A percentile compares a stretch with the other conserved stretches of the same genome.
These are phyloP conservation scores for Tromatobia lineatoria DNA, from an alignment of 2,888 invertebrate genomes.

Conservation along the genomic window DNA sequence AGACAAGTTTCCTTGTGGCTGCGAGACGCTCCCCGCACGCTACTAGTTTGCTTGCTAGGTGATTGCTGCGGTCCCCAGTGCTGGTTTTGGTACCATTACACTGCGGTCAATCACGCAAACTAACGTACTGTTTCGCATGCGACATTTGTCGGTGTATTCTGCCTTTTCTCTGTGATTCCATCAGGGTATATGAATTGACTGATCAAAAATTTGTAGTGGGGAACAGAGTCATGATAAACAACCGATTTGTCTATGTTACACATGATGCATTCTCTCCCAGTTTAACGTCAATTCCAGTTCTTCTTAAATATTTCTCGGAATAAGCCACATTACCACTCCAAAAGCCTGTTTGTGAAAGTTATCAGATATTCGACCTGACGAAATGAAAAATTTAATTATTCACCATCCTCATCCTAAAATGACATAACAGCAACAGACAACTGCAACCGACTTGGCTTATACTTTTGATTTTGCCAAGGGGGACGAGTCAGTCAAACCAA, in stretches of 20 bases:
- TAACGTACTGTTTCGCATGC: slow-evolving; percentile 19
- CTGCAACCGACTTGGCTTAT: no score
- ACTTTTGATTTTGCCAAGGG: no score
- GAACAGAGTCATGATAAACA: neutral
- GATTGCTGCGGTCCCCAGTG: slow-evolving; percentile 16
- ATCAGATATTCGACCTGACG: no score
- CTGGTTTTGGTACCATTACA: slow-evolving; percentile 64
- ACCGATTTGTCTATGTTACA: no score
- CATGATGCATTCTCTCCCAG: no score
- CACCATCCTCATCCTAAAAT: no score
- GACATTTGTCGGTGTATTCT: slow-evolving; percentile 22
- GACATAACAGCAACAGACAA: no score
- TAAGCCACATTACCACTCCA: neutral
- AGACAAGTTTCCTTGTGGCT: slow-evolving; percentile 48
- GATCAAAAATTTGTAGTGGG: neutral
- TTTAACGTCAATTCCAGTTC: neutral
- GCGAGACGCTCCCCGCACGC: slow-evolving; percentile 39
- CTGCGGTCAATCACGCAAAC: slow-evolving; percentile 71
- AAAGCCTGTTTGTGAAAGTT: no score
- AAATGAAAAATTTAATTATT: no score
- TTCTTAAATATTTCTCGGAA: neutral
- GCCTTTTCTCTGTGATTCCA: neutral
- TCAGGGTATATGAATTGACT: neutral
- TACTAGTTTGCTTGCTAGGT: slow-evolving; percentile 31
- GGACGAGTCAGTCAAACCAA: no score